Base-by-base conservation (phyloP, 30 jellyfish, hydroid and myxozoan genomes). In the Aurelia aurita region DNA sequence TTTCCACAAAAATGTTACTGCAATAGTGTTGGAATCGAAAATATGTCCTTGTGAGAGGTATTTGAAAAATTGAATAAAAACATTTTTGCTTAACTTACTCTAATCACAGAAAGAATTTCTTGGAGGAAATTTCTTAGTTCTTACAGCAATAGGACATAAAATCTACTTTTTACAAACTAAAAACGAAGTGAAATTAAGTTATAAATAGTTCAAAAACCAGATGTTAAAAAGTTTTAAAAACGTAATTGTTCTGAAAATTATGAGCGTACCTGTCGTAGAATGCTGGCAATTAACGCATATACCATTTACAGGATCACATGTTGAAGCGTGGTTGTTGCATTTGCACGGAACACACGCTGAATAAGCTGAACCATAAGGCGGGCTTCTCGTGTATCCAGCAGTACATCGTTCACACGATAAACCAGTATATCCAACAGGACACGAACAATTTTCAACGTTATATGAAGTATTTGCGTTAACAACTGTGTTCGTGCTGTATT, bases 401-500 rank as follows among this genome's bases (percentile, higher is more conserved):
- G 69, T 66, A 80, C 98, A 92, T 13, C 82, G 51, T 44, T 86
- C 95, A 76, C 98, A 92, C 77, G 91, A 92, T 63, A 86, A 91
- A 5, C 98, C 98, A 35, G 85, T 57, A 67, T 92, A 92, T 0
- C 91, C 87, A 11, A 62, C 32, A 1, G 96, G 96, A 44, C 98
- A 92, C 54, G 88, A 55, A 45, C 98, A 92, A 39, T 86, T 77
- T 69, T 92, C 98, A 5, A 92, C 98, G 58, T 92, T 92, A 35
- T 28, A 10, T 21, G 98, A 87, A 2, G 74, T 82, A 28, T 86
- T 46, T 0, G 78, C 45, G 22, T 65, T 27, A 6, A 68, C 79
- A 1, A 29, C 34, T 4, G 54, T 49, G 51, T 64, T 67, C 13
- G 91, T 61, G 77, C 97, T 85, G 83, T 92, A 79, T 25, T 80